phyloP scores from a whole-genome alignment of 2,113 vertebrate genomes.

The Verasper variegatus region DNA sequence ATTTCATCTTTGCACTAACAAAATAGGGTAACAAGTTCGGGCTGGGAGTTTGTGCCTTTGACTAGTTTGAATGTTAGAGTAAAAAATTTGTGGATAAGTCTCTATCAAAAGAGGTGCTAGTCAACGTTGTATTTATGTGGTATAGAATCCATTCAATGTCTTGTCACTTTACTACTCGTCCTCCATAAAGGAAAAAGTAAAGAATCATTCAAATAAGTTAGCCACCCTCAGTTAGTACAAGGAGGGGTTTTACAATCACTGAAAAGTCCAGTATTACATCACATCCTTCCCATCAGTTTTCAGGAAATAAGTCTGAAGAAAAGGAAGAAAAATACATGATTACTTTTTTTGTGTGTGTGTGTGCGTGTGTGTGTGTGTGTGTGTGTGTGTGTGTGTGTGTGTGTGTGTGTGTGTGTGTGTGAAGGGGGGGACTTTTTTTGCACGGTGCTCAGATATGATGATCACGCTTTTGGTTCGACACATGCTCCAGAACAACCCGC shows the following conservation, averaged over 20 bases:
- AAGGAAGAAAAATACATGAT: slow-evolving; percentile 6
- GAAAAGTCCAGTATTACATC: slow-evolving; percentile 18
- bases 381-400: too few species aligned
- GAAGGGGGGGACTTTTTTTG: neutral
- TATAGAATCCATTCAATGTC: neutral
- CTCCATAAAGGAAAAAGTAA: neutral
- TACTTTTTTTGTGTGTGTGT: neutral
- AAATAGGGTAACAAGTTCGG: neutral
- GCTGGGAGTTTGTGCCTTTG: neutral
- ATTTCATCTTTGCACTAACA: neutral
- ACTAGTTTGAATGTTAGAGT: slow-evolving; percentile 9
- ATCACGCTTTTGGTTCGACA: slow-evolving; percentile 34
- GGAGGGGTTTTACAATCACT: neutral
- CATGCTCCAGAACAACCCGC: slow-evolving; percentile 41
- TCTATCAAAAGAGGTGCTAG: neutral
- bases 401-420: too few species aligned
- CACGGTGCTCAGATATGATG: slow-evolving; percentile 28
- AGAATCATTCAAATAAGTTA: neutral
- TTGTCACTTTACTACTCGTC: neutral
- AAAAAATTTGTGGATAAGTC: neutral
- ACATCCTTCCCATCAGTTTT: neutral
- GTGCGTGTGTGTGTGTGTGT: too few species aligned
- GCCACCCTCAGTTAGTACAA: slow-evolving; percentile 1
- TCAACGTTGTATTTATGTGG: neutral
- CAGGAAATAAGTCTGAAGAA: slow-evolving; percentile 5